Evolutionary conservation across 2,113 vertebrate genomes (phyloP), one percentile per base, ranked within the genome.

Genomic region (Coreoperca whiteheadi): DNA sequence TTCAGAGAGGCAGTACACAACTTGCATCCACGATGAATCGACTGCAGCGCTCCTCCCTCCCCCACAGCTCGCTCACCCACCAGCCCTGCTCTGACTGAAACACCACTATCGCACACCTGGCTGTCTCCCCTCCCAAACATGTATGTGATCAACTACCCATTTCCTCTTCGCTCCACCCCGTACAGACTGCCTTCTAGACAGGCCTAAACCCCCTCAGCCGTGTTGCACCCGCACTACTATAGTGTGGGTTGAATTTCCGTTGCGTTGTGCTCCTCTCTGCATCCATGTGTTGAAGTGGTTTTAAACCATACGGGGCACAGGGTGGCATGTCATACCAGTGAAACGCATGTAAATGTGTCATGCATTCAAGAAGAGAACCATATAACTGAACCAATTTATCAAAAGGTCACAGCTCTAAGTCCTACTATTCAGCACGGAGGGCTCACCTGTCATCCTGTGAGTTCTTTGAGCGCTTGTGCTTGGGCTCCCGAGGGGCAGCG

Each of bases 391-490:
- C 2, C 11, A 0, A 15, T 16, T 10, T 10, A 46, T 30, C 6
- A 4, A 34, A 46, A 54, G 16, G 12, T 41, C 41, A 39, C 41
- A 18, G 21, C 8, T 23, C 21, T 28, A 3, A 67, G 46, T 32
- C 8, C 39, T 20, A 37, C 8, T 9, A 14, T 53, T 8, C 14
- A 18, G 9, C 0, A 11, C 16, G 4, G 4, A 32, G 41, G 4
- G 34, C 89, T 92, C 90, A 98, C 98, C 98, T 99, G 90, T 99
- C 98, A 89, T 99, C 98, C 93, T 99, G 97, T 61, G 98, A 98
- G 88, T 99, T 99, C 96, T 99, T 99, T 88, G 96, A 92, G 82
- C 97, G 97, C 95, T 99, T 99, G 87, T 96, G 97, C 95, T 99
- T 99, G 65, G 96, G 96, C 93, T 99, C 98, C 79, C 98, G 96